phyloP scores from a whole-genome alignment of 2,797 vertebrate genomes.

The Acanthurus tractus region DNA sequence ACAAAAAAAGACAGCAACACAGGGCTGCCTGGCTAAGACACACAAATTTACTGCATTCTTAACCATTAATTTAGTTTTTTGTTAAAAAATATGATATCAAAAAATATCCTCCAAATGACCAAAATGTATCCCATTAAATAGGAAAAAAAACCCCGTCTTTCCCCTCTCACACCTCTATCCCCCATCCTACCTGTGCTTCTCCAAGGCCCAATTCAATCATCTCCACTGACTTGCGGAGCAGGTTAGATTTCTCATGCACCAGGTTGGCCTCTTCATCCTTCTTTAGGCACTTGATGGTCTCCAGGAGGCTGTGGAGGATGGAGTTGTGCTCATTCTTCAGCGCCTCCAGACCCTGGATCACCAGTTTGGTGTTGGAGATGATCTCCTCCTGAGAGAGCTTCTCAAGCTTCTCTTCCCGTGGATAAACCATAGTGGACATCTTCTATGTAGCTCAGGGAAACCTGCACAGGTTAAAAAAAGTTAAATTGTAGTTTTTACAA shows the following conservation, averaged over 20 bases:
- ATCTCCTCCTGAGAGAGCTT: slow-evolving; percentile 98
- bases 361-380: slow-evolving; percentile 97
- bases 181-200: slow-evolving; percentile 92
- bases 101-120: not conserved
- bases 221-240: slow-evolving; percentile 96
- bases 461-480: slow-evolving; percentile 56
- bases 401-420: slow-evolving; percentile 94
- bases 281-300: slow-evolving; percentile 98
- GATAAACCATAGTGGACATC: slow-evolving; percentile 95
- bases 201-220: slow-evolving; percentile 98
- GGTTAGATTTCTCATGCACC: slow-evolving; percentile 96
- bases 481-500: not conserved
- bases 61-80: not conserved
- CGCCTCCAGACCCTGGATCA: slow-evolving; percentile 97
- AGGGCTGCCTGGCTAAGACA: not conserved
- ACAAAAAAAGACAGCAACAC: not conserved
- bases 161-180: not conserved
- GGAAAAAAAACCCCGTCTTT: not conserved
- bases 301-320: slow-evolving; percentile 96
- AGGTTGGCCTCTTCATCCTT: slow-evolving; percentile 98
- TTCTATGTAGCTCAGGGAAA: slow-evolving; percentile 77
- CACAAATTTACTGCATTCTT: not conserved
- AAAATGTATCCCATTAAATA: not conserved
- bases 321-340: slow-evolving; percentile 98
- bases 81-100: not conserved